Percentiles rank a stretch among this genome's conserved stretches.
These are phyloP conservation scores for Pseudobourletiella spinata DNA, from an alignment of 1,140 invertebrate species.

Conservation along the genomic window DNA sequence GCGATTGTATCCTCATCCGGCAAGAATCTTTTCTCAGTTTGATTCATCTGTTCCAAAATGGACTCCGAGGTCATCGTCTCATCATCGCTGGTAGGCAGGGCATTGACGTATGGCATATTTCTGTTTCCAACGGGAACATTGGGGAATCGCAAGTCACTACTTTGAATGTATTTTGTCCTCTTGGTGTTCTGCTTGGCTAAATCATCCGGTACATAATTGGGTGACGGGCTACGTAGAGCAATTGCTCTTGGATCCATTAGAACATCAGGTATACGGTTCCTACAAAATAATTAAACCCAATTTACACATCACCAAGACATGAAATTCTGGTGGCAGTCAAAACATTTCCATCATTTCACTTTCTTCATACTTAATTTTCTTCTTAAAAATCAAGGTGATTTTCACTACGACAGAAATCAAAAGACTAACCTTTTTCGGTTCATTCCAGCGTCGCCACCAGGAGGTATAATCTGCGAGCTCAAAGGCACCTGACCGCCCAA, in stretches of 20 bases:
- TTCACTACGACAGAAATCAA: too few species aligned
- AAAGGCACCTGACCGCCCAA: neutral
- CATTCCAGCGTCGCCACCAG: neutral
- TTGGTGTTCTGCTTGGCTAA: conserved; percentile 2
- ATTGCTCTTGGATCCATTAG: conserved; percentile 2
- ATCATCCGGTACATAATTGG: conserved; percentile 4
- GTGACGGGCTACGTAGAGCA: neutral
- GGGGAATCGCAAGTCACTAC: neutral
- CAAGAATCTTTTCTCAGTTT: conserved; percentile 34
- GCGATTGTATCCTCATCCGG: conserved; percentile 28
- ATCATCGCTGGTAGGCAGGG: conserved; percentile 4
- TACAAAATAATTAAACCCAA: neutral
- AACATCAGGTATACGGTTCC: conserved; percentile 11
- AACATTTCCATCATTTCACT: too few species aligned
- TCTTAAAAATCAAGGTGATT: too few species aligned
- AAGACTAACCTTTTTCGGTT: neutral
- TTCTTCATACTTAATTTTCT: too few species aligned
- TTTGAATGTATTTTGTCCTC: conserved; percentile 8
- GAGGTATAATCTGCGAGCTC: neutral
- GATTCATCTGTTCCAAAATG: conserved; percentile 36
- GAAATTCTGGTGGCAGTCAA: too few species aligned
- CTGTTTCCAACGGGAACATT: neutral
- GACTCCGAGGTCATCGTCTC: conserved; percentile 28
- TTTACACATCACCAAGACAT: neutral
- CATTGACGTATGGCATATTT: conserved; percentile 1